Conservation (phyloP, 2,113 vertebrate genomes). For the Diadophis punctatus region DNA sequence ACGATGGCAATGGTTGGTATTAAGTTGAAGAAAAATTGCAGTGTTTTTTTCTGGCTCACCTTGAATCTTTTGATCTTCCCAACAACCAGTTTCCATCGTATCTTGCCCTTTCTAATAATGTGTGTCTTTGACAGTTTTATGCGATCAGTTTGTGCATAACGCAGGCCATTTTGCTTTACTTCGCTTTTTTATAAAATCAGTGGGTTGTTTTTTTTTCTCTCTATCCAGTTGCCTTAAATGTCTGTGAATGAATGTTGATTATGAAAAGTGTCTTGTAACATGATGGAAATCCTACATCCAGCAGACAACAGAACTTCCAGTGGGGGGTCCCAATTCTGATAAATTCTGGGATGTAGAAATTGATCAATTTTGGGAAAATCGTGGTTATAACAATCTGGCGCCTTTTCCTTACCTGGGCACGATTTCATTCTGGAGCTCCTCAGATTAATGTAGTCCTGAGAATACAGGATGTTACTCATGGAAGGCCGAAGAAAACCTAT, state of each 20-base stretch:
- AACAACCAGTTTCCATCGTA: not conserved
- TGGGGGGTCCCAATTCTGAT: slow-evolving; percentile 24
- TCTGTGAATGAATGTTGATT: slow-evolving; percentile 71
- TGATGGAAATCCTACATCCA: slow-evolving; percentile 48
- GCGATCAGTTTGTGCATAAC: slow-evolving; percentile 32
- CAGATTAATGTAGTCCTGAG: not conserved
- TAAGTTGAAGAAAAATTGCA: slow-evolving; percentile 6
- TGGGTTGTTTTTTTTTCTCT: slow-evolving; percentile 28
- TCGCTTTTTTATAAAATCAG: slow-evolving; percentile 49
- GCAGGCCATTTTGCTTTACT: slow-evolving; percentile 12
- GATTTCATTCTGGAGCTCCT: not conserved
- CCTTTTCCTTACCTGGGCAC: not conserved
- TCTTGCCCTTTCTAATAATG: slow-evolving; percentile 6
- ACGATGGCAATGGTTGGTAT: slow-evolving; percentile 54
- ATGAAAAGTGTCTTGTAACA: slow-evolving; percentile 61
- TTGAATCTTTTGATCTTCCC: slow-evolving; percentile 46
- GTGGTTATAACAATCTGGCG: not conserved
- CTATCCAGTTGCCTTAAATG: slow-evolving; percentile 77
- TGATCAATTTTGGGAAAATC: not conserved
- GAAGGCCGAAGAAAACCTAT: not conserved
- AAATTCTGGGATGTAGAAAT: slow-evolving; percentile 23
- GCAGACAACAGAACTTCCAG: slow-evolving; percentile 59
- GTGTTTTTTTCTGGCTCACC: slow-evolving; percentile 29
- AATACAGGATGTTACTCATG: not conserved
- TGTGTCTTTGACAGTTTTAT: not conserved